Evolutionary conservation across 2,888 invertebrate genomes (phyloP), one percentile per base, ranked within the genome.

Genomic region (Drosophila niveifrons): DNA sequence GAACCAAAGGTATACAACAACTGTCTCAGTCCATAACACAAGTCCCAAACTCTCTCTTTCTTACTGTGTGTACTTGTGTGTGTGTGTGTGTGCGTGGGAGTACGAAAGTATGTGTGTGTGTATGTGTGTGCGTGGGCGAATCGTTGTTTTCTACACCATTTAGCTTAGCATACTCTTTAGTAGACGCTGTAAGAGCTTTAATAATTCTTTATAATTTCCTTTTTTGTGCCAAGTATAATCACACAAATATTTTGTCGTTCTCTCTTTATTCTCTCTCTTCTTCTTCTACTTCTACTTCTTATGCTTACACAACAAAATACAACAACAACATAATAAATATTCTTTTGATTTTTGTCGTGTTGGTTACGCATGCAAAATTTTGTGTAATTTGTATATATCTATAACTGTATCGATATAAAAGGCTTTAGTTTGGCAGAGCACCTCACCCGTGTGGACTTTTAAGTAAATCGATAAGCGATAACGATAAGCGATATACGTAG

Each of bases 1-100:
- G 89, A 91, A 85, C 90, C 91, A 65, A 92, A 92, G 92, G 92
- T 92, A 90, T 77, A 72, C 75, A 74, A 73, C 76, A 82, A 78
- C 70, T 51, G 72, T 71, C 70, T 66, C 70, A 68, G 55, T 61
- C 29, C 68, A 57, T 63, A 67, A 55, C 46, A 41, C n/a, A 34
- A n/a, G n/a, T n/a, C 43, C 46, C 34, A 23, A 3, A n/a, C 15
- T 36, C 23, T 44, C 48, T 59, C 46, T 23, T 52, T 56, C 23
- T 53, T 44, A 39, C 17, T 23, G 10, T 15, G 29, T 48, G 28
- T 50, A 9, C 66, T 46, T 31, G 23, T 50, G n/a, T 48, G 41
- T 55, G 44, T 31, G 23, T 50, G n/a, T 48, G 41, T 55, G 44
- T 18, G 57, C n/a, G 36, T 36, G 31, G 31, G 31, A 31, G 31